Percentiles rank a stretch among this genome's conserved stretches.
Evolutionary conservation across 2,113 vertebrate genomes (phyloP).

Genomic region (Thermophis baileyi): DNA sequence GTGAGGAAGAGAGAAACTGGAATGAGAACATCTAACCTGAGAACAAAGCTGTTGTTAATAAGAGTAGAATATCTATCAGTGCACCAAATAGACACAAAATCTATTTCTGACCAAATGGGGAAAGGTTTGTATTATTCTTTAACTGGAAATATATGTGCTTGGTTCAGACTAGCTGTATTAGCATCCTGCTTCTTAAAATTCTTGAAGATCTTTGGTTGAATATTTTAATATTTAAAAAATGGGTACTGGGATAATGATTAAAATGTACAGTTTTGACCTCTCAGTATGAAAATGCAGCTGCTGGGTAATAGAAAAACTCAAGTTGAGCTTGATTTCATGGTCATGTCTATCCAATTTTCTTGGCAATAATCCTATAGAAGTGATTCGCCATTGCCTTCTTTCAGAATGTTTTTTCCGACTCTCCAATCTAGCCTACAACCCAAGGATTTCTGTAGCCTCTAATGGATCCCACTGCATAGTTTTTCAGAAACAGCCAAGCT

Average conservation of each 20-base stretch:
- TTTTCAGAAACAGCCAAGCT: not conserved
- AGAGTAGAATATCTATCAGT: not conserved
- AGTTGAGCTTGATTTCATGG: not conserved
- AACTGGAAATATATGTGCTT: not conserved
- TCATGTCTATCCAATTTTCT: not conserved
- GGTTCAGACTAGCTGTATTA: not conserved
- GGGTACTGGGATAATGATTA: not conserved
- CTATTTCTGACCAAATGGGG: not conserved
- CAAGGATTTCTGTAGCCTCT: not conserved
- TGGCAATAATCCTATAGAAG: not conserved
- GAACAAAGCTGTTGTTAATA: constrained; percentile 32
- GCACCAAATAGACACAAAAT: not conserved
- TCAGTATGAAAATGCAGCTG: not conserved
- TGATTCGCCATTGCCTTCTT: not conserved
- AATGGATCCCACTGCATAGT: not conserved
- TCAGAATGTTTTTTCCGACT: not conserved
- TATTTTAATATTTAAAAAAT: not conserved
- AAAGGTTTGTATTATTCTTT: not conserved
- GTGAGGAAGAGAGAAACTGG: constrained; percentile 15
- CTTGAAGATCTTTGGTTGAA: not conserved
- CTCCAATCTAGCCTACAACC: not conserved
- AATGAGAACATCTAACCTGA: constrained; percentile 5
- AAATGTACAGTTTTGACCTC: constrained; percentile 12
- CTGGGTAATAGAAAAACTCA: not conserved
- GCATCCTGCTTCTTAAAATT: not conserved